Conservation (phyloP, 2,797 vertebrate species). For the Melanotaenia nigrans region DNA sequence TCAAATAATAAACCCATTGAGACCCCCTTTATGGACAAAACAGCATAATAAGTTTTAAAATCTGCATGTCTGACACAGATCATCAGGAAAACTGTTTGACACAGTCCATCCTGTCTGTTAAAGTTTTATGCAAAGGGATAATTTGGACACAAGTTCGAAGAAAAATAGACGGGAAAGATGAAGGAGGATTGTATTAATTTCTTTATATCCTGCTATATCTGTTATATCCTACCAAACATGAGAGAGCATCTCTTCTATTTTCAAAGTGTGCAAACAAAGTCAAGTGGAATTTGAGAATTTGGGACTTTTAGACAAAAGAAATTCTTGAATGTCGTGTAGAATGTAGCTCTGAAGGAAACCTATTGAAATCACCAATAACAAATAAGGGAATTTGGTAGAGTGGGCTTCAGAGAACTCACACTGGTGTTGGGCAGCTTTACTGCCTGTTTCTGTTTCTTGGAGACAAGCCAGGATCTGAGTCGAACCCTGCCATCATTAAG, state of each 20-base stretch:
- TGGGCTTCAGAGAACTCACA: conserved; percentile 13
- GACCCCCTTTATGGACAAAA: too few species aligned
- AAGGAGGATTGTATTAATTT: not conserved
- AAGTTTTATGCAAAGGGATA: not conserved
- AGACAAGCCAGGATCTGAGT: conserved; percentile 15
- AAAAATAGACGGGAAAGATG: too few species aligned
- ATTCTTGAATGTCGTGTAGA: not conserved
- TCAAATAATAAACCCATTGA: not conserved
- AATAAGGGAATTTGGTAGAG: not conserved
- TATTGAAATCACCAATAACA: not conserved
- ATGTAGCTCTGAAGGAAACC: not conserved
- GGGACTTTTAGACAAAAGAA: not conserved
- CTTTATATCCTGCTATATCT: too few species aligned
- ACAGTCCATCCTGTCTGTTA: not conserved
- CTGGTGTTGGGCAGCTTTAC: not conserved
- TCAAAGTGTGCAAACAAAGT: not conserved
- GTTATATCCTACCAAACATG: not conserved
- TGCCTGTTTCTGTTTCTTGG: conserved; percentile 5
- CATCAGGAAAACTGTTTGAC: not conserved
- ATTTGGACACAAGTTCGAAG: too few species aligned
- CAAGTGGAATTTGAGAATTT: not conserved
- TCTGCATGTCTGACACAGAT: too few species aligned
- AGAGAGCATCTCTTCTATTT: not conserved
- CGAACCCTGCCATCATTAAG: conserved; percentile 27
- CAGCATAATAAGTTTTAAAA: too few species aligned